Evolutionary conservation across 1,140 invertebrate species (phyloP), one percentile per base, ranked within the genome.

Genomic region (Drosophila yakuba): DNA sequence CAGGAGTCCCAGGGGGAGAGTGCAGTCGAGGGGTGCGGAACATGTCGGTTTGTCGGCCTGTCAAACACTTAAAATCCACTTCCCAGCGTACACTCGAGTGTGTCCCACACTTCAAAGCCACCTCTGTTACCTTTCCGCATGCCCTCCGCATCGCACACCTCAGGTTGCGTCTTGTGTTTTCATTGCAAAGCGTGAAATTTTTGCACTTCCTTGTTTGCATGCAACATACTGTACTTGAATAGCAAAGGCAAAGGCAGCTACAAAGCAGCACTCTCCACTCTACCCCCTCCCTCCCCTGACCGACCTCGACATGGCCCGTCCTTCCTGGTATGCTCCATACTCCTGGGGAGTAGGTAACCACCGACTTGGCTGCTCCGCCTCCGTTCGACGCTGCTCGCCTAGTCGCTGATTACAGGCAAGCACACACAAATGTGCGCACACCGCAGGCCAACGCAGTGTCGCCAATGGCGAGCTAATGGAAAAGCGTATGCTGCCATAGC

Each of bases 121-220:
- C 25, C 55, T 44, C 59, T 23, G 10, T 39, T 39, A 39, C 38
- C 38, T 10, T 12, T 14, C 20, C 12, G 3, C 10, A 14, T 17
- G 32, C 14, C 23, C 3, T 17, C 28, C 23, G 14, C 23, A 36
- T 25, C 15, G 32, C 67, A 20, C 61, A 54, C 61, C 62, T 69
- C 41, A 32, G n/a, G 47, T 55, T 28, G 15, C 15, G 44, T 35
- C 50, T 48, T 55, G 41, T 64, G 28, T 76, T 75, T 57, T 54
- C 43, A 60, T 35, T 20, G 64, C 64, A 71, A 71, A 71, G 68
- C 68, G 74, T 60, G 41, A 78, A 78, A 77, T 77, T 77, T 68
- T 77, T 89, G 75, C 59, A 89, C 83, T 89, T 88, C 83, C 83
- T 88, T 89, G 80, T 88, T 88, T 89, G 84, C 80, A 78, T 77